Percentiles rank a stretch among this genome's conserved stretches.
phyloP scores from a whole-genome alignment of 2,888 invertebrate genomes.

The Merodon equestris region DNA sequence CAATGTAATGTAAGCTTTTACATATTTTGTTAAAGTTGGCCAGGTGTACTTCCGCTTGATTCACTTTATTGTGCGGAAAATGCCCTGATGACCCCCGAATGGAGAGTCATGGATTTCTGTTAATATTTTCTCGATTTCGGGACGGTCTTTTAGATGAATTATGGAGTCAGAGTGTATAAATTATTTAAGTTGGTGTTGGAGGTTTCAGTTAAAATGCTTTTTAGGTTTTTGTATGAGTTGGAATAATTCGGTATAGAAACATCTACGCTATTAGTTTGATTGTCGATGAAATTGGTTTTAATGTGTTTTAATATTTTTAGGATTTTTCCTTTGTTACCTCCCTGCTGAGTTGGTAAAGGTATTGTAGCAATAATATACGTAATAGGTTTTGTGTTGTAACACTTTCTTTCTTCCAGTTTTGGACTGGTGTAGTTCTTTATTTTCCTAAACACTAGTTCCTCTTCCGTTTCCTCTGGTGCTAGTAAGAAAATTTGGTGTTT shows the following conservation, averaged over 20 bases:
- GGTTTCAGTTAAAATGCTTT: not conserved
- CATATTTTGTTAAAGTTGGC: not conserved
- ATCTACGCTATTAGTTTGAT: not conserved
- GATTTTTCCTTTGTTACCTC: too few species aligned
- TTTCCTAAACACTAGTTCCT: not conserved
- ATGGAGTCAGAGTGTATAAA: not conserved
- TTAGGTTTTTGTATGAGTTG: too few species aligned
- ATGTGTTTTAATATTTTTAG: too few species aligned
- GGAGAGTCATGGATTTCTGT: not conserved
- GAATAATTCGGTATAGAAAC: not conserved
- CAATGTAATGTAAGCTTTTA: constrained; percentile 3
- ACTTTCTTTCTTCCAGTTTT: too few species aligned
- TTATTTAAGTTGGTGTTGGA: not conserved
- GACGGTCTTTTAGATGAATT: not conserved
- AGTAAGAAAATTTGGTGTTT: not conserved
- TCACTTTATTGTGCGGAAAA: constrained; percentile 3
- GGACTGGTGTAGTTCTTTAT: too few species aligned
- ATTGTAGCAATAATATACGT: too few species aligned
- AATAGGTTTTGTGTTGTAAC: too few species aligned
- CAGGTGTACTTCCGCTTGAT: not conserved
- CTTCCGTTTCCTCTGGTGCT: not conserved
- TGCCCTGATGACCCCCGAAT: constrained; percentile 10
- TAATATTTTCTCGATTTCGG: not conserved
- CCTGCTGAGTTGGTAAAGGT: too few species aligned
- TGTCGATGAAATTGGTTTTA: not conserved